Evolutionary conservation across 2,888 invertebrate genomes (phyloP).

Genomic region (Phortica okadai): DNA sequence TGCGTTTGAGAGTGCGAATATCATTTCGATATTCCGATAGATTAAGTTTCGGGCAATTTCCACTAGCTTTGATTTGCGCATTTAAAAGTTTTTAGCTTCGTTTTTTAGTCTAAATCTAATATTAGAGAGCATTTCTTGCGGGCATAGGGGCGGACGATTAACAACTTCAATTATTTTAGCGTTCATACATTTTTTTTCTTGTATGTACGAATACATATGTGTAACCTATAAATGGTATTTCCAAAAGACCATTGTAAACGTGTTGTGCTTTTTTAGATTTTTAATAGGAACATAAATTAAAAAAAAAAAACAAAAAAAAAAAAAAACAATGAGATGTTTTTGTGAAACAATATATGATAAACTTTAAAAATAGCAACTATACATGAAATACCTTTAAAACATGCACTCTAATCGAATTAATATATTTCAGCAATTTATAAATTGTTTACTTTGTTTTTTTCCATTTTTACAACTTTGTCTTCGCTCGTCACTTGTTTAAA

Average conservation of each 20-base stretch:
- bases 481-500: too few species aligned
- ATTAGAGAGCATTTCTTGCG: not conserved
- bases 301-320: conserved; percentile 33
- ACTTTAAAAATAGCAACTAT: conserved; percentile 30
- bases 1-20: too few species aligned
- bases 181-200: not conserved
- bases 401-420: too few species aligned
- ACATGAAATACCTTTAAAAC: too few species aligned
- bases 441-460: too few species aligned
- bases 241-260: conserved; percentile 75
- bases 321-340: conserved; percentile 34
- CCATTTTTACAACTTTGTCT: too few species aligned
- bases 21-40: too few species aligned
- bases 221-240: conserved; percentile 72
- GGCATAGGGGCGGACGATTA: not conserved
- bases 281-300: conserved; percentile 59
- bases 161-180: not conserved
- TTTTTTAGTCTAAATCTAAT: not conserved
- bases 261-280: conserved; percentile 75
- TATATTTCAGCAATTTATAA: too few species aligned
- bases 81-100: not conserved
- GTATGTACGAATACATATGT: conserved; percentile 48
- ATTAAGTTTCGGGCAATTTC: not conserved
- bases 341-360: conserved; percentile 44
- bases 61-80: conserved; percentile 13